Conservation (phyloP, 2,113 vertebrate genomes). For the Toxostoma redivivum region DNA sequence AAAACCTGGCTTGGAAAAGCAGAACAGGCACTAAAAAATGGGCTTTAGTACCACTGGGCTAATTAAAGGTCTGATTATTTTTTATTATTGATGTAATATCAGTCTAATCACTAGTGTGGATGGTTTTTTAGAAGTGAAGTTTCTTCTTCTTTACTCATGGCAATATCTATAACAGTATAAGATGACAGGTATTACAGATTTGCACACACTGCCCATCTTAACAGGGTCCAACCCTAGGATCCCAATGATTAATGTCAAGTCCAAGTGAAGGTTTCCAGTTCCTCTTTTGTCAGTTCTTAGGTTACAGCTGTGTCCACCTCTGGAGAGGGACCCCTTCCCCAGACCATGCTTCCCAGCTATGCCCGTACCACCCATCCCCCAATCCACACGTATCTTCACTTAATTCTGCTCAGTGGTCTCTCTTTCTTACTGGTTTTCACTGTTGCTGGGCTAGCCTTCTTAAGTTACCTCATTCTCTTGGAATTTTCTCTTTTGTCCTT, state of each 20-base stretch:
- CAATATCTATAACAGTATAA: neutral
- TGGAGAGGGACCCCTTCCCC: neutral
- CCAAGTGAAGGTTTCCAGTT: neutral
- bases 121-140: neutral
- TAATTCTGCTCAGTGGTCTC: neutral
- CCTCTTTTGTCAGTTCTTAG: neutral
- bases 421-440: neutral
- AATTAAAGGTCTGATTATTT: neutral
- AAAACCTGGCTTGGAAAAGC: neutral
- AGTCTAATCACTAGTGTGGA: neutral
- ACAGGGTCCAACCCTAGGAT: neutral
- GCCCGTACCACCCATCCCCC: fast-evolving
- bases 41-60: neutral
- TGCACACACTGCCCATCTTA: fast-evolving
- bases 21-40: neutral
- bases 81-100: neutral
- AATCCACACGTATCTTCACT: neutral
- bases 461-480: neutral
- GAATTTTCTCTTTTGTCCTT: neutral
- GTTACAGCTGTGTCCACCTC: neutral
- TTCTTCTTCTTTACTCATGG: neutral
- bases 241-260: neutral
- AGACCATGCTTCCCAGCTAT: neutral
- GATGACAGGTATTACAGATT: neutral
- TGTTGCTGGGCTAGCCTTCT: neutral